These are phyloP conservation scores for Eupithecia abbreviata DNA, from an alignment of 2,888 invertebrate genomes.

Conservation along the genomic window DNA sequence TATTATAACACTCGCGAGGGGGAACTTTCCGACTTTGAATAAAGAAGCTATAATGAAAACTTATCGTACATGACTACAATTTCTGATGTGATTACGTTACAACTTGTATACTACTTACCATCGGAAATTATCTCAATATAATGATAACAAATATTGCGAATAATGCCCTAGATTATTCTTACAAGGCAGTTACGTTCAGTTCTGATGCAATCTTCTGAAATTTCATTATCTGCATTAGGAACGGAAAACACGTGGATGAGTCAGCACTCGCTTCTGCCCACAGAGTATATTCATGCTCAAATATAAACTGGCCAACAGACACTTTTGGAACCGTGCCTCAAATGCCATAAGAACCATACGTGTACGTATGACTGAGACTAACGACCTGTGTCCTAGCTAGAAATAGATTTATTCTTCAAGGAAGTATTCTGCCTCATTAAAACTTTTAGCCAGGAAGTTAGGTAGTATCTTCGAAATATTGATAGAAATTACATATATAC, in stretches of 20 bases:
- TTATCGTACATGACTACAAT: constrained; percentile 9
- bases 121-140: background rate
- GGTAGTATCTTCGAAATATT: constrained; percentile 1
- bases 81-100: constrained; percentile 1
- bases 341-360: constrained; percentile 32
- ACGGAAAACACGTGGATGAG: constrained; percentile 43
- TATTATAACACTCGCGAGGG: constrained; percentile 2
- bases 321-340: constrained; percentile 46
- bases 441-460: constrained; percentile 17
- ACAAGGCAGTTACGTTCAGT: constrained; percentile 9
- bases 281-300: constrained; percentile 40
- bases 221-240: constrained; percentile 23
- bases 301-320: constrained; percentile 41
- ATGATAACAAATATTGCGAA: background rate
- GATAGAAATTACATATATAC: constrained; percentile 14
- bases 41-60: constrained; percentile 7
- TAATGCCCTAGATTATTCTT: background rate
- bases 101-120: background rate
- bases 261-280: constrained; percentile 43
- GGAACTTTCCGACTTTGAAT: constrained; percentile 8
- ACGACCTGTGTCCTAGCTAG: constrained; percentile 24
- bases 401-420: constrained; percentile 29
- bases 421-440: constrained; percentile 19
- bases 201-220: constrained; percentile 28
- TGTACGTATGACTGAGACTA: constrained; percentile 47